Base-by-base conservation (phyloP, 23 tunicate genomes). In the Styela clava region DNA sequence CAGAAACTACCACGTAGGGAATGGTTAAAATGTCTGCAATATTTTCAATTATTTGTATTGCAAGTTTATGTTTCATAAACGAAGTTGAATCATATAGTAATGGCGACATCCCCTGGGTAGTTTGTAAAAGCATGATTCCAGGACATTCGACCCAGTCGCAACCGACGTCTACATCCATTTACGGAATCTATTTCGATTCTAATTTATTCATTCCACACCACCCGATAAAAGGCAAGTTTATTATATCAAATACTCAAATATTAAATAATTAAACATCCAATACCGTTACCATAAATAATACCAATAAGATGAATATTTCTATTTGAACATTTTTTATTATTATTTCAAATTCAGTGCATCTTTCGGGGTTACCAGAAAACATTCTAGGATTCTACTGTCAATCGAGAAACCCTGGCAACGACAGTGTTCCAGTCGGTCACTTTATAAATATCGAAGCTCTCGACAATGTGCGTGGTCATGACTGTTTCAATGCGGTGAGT, bases 91-190 rank as follows among this genome's bases (percentile, higher is more conserved):
- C 77, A 71, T 44, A 44, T 44, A 44, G 56, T 12, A 71, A 32
- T 32, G 77, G 77, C 16, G 16, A 26, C 7, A 71, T 71, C 16
- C 77, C 77, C 5, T 7, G 5, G 2, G 27, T 35, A 71, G 37
- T 30, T 22, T 71, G 77, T 34, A 30, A 29, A 3, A 71, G 77
- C 37, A 71, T 71, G 77, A 22, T 3, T 21, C 77, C 77, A 3
- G 77, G 37, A 29, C 77, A 71, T 34, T 33, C 32, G 3, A 34
- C 24, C 7, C 35, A 28, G 35, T 18, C 77, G 29, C 77, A 71
- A 32, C n/a, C n/a, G n/a, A 71, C 77, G 27, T 3, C 37, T 32
- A 12, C 34, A 32, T 32, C 77, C 5, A 35, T 35, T 18, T 71
- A 71, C 35, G 34, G 24, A 3, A 27, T 71, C 3, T 33, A 3